These are phyloP conservation scores for Bombus terrestris DNA, from an alignment of 1,140 invertebrate species.

Conservation along the genomic window DNA sequence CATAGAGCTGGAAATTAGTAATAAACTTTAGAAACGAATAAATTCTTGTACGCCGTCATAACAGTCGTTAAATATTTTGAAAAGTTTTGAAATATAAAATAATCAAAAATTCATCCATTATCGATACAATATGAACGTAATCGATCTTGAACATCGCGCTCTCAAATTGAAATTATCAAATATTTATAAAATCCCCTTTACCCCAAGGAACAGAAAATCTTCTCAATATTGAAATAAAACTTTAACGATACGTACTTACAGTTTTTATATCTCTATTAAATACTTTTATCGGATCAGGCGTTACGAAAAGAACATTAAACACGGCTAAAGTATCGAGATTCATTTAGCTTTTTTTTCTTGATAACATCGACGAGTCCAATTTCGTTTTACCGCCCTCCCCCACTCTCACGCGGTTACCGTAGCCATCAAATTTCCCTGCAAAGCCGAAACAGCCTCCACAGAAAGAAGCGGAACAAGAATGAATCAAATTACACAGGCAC, in stretches of 20 bases:
- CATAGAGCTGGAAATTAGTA: not conserved
- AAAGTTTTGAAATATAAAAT: too few species aligned
- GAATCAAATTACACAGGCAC: constrained; percentile 62
- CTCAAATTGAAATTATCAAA: too few species aligned
- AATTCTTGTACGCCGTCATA: too few species aligned
- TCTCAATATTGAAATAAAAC: not conserved
- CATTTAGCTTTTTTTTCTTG: constrained; percentile 3
- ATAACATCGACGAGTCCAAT: constrained; percentile 22
- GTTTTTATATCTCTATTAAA: not conserved
- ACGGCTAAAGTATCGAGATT: constrained; percentile 1
- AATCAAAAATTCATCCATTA: too few species aligned
- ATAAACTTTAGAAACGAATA: not conserved
- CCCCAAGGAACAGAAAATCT: too few species aligned
- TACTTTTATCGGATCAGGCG: not conserved
- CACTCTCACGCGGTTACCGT: not conserved
- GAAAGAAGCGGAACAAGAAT: constrained; percentile 48
- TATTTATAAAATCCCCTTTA: too few species aligned
- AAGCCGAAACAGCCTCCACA: constrained; percentile 24
- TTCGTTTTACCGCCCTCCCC: constrained; percentile 13
- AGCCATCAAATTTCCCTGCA: constrained; percentile 38
- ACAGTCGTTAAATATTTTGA: too few species aligned
- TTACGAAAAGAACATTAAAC: not conserved
- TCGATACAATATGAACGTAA: too few species aligned
- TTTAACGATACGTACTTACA: not conserved
- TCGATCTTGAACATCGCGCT: too few species aligned